A percentile compares a stretch with the other conserved stretches of the same genome.
These are phyloP conservation scores for Cyphomyrus plagiostoma DNA, from an alignment of 2,113 vertebrate genomes.

Conservation along the genomic window DNA sequence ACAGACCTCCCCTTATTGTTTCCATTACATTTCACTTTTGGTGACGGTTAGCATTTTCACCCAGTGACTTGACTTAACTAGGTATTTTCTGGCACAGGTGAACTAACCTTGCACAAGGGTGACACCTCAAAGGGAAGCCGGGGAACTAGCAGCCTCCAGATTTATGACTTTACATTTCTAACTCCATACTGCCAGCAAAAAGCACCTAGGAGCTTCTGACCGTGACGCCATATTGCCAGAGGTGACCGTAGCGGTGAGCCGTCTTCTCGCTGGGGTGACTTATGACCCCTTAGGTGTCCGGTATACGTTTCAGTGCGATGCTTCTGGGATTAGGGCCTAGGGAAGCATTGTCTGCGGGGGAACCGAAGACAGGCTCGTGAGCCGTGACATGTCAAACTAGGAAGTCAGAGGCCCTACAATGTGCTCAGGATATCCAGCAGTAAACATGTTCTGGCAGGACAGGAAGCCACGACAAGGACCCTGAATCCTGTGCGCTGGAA, in stretches of 20 bases:
- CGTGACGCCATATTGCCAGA: slow-evolving; percentile 31
- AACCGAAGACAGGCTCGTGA: not conserved
- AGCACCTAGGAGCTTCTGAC: not conserved
- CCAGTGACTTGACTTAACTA: not conserved
- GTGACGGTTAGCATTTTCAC: not conserved
- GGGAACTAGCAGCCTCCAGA: not conserved
- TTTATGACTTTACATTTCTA: not conserved
- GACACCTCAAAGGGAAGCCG: not conserved
- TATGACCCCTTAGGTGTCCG: not conserved
- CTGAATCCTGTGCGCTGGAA: not conserved
- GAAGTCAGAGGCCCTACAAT: slow-evolving; percentile 9
- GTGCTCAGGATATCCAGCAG: slow-evolving; percentile 23
- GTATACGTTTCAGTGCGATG: not conserved
- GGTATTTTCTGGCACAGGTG: not conserved
- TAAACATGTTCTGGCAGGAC: slow-evolving; percentile 17
- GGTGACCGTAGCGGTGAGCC: not conserved
- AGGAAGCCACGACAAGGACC: slow-evolving; percentile 15
- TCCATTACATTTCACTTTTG: not conserved
- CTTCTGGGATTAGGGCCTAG: not conserved
- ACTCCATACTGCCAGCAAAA: not conserved
- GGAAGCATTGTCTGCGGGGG: not conserved
- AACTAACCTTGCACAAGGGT: not conserved
- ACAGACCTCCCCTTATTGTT: not conserved
- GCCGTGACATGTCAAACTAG: slow-evolving; percentile 1
- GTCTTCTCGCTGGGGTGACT: not conserved